A percentile compares a stretch with the other conserved stretches of the same genome.
Conservation (phyloP, 2,113 vertebrate genomes). For the Xenopus borealis region DNA sequence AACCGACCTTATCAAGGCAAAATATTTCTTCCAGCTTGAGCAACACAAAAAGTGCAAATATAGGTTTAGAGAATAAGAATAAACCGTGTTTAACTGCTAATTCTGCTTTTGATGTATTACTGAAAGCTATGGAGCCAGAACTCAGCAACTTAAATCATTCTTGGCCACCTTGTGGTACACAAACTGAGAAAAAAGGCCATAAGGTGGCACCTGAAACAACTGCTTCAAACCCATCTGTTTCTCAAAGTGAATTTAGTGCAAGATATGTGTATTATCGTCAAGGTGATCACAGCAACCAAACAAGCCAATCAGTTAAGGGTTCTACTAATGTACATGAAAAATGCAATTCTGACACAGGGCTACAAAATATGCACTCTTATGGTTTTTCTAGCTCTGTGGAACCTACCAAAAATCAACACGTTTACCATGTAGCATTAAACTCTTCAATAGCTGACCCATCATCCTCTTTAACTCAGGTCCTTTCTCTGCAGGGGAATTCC, state of each 20-base stretch:
- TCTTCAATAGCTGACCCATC: conserved; percentile 71
- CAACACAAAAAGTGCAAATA: conserved; percentile 62
- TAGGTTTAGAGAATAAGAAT: conserved; percentile 57
- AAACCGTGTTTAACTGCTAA: conserved; percentile 65
- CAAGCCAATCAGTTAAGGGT: conserved; percentile 58
- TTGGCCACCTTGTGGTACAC: conserved; percentile 63
- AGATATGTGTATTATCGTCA: conserved; percentile 69
- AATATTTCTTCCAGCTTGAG: conserved; percentile 52
- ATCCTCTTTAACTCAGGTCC: conserved; percentile 74
- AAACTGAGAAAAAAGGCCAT: conserved; percentile 69
- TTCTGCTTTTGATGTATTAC: conserved; percentile 88
- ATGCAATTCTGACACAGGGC: conserved; percentile 53
- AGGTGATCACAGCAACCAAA: conserved; percentile 52
- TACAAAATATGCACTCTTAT: conserved; percentile 60
- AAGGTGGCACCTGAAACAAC: conserved; percentile 61
- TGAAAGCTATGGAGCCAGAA: conserved; percentile 97
- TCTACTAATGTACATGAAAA: conserved; percentile 54
- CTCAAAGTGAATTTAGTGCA: conserved; percentile 68
- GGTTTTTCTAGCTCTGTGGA: conserved; percentile 68
- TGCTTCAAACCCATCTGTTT: conserved; percentile 60
- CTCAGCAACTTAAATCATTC: conserved; percentile 86
- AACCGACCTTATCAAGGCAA: conserved; percentile 46
- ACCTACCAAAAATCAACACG: conserved; percentile 72
- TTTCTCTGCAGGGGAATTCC: conserved; percentile 77
- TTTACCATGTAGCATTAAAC: conserved; percentile 71